Percentiles rank a stretch among this genome's conserved stretches.
These are phyloP conservation scores for Balaeniceps rex DNA, from an alignment of 2,113 vertebrate genomes.

Conservation along the genomic window DNA sequence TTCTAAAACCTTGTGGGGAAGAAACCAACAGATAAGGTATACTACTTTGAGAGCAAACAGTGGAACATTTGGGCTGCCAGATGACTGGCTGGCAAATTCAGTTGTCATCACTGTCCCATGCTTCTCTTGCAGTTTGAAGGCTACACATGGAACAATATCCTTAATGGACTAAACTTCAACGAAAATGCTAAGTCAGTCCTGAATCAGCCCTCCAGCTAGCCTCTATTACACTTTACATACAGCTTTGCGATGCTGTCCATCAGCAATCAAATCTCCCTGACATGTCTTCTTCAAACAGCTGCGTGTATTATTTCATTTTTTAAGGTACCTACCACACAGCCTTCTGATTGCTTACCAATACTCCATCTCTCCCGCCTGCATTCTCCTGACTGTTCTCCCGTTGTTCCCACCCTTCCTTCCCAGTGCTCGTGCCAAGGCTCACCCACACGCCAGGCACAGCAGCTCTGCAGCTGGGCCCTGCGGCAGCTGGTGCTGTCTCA, in stretches of 20 bases:
- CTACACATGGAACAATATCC: background rate
- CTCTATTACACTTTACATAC: background rate
- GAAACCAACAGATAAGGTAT: background rate
- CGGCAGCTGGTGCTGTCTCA: background rate
- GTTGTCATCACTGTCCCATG: rapidly evolving
- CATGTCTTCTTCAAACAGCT: background rate
- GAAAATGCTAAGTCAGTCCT: background rate
- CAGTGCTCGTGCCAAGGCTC: background rate
- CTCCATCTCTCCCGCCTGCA: background rate
- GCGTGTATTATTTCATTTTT: background rate
- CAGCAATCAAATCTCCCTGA: background rate
- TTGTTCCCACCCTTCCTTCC: background rate
- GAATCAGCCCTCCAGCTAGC: background rate
- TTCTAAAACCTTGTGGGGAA: constrained; percentile 81
- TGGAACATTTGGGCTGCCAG: background rate
- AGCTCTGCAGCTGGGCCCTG: background rate
- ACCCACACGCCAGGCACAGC: background rate
- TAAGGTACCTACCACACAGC: background rate
- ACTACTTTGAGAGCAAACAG: background rate
- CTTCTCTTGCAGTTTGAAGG: background rate
- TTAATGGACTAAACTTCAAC: background rate
- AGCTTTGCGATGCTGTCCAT: background rate
- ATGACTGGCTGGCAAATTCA: background rate
- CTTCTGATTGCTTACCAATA: background rate
- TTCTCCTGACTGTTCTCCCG: background rate